Evolutionary conservation across 1,140 invertebrate genomes (phyloP).

Genomic region (Orchestia grillus): DNA sequence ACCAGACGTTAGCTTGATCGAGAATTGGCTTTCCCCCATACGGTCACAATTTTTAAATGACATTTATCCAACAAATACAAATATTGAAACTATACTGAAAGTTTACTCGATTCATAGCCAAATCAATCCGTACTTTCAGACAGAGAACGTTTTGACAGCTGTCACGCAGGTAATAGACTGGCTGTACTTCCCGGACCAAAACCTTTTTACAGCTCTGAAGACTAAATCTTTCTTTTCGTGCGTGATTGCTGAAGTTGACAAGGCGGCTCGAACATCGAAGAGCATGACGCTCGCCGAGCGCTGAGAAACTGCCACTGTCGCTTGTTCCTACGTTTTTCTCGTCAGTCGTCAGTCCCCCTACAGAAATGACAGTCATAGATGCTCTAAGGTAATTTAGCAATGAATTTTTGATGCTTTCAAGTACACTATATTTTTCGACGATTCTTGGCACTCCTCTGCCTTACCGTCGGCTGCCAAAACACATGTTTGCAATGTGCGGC

Average conservation of each 20-base stretch:
- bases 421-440: too few relatives aligned
- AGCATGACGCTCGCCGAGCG: neutral
- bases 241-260: constrained; percentile 7
- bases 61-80: neutral
- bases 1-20: too few relatives aligned
- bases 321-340: neutral
- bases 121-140: neutral
- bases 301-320: neutral
- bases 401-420: neutral
- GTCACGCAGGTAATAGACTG: neutral
- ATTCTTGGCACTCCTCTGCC: too few relatives aligned
- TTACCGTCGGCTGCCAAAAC: too few relatives aligned
- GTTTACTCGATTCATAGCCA: neutral
- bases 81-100: neutral
- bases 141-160: neutral
- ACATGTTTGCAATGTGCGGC: too few relatives aligned
- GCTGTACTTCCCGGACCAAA: neutral
- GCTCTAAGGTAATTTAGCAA: neutral
- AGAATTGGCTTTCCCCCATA: too few relatives aligned
- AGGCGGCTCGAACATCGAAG: neutral
- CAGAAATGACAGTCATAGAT: neutral
- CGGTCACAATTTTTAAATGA: neutral
- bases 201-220: neutral
- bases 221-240: constrained; percentile 9
- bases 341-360: neutral